These are phyloP conservation scores for Rhinopomastus cyanomelas DNA, from an alignment of 2,113 vertebrate species.

Conservation along the genomic window DNA sequence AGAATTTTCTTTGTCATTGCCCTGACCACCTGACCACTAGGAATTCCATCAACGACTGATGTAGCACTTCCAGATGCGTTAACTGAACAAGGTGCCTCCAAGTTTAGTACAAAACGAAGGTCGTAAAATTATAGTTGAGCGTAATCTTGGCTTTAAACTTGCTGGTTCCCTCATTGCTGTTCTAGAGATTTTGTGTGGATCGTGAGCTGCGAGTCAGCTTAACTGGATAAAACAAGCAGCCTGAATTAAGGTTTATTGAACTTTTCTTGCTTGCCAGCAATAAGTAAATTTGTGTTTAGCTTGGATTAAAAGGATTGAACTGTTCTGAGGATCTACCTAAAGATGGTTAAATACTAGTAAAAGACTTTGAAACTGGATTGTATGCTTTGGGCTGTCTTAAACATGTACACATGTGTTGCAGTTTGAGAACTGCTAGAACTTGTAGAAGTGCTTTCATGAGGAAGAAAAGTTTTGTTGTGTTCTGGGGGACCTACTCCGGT, in stretches of 20 bases:
- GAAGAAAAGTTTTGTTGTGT: too few species aligned
- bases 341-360: neutral
- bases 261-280: neutral
- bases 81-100: neutral
- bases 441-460: too few species aligned
- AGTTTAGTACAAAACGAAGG: neutral
- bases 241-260: neutral
- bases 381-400: neutral
- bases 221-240: neutral
- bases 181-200: neutral
- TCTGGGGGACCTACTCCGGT: too few species aligned
- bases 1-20: neutral
- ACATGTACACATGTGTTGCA: rapidly evolving
- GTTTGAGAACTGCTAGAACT: too few species aligned
- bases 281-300: neutral
- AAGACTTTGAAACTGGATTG: neutral
- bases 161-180: neutral
- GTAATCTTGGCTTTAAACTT: neutral
- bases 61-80: neutral
- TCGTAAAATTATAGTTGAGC: neutral
- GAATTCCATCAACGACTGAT: neutral
- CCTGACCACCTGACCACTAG: neutral
- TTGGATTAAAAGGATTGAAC: neutral
- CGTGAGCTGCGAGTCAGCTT: neutral
- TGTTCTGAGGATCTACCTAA: neutral